Base-by-base conservation (phyloP, 1,140 invertebrate genomes). In the Eriocheir sinensis region DNA sequence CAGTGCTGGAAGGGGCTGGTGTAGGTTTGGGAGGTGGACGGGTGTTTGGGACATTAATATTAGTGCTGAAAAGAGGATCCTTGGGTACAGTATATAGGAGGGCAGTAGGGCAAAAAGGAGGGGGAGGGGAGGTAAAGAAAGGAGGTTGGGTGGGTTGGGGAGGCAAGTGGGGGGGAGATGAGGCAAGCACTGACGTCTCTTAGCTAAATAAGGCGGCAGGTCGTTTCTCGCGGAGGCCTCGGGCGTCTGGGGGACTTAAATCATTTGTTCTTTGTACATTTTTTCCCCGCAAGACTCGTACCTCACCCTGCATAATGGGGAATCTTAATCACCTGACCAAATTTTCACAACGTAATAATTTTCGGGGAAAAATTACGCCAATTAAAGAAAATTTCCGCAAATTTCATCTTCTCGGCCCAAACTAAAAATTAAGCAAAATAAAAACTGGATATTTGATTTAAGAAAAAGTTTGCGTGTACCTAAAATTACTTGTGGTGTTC, bases 281-380 rank as follows among this genome's bases (percentile, higher is more conserved):
- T 72, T 72, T 72, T 72, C 21, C 21, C 60, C 60, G 12, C 27
- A 12, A 72, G 60, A 48, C 60, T 72, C 60, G 60, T 72, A 27
- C 60, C n/a, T 72, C 60, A 72, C 27, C 60, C 27, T 72, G 60
- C 60, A 72, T 72, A 72, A 72, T 72, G 60, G 60, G 60, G 60
- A 72, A 72, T 72, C 60, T 72, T 72, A 72, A 72, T n/a, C 60
- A 72, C 60, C 60, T 72, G 21, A 21, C 60, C 60, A 72, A 72
- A 72, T 72, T n/a, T 72, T 72, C 60, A n/a, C 60, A 72, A 72
- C 60, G 60, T 72, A 72, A 72, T 72, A 72, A 72, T 72, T 72
- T 72, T 72, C 60, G 60, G 27, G 21, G 21, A 53, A 21, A 53
- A 53, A 9, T 21, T 17, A 1, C 21, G 48, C 60, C 27, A 72